These are phyloP conservation scores for Erythrolamprus reginae DNA, from an alignment of 2,113 vertebrate species.

Conservation along the genomic window DNA sequence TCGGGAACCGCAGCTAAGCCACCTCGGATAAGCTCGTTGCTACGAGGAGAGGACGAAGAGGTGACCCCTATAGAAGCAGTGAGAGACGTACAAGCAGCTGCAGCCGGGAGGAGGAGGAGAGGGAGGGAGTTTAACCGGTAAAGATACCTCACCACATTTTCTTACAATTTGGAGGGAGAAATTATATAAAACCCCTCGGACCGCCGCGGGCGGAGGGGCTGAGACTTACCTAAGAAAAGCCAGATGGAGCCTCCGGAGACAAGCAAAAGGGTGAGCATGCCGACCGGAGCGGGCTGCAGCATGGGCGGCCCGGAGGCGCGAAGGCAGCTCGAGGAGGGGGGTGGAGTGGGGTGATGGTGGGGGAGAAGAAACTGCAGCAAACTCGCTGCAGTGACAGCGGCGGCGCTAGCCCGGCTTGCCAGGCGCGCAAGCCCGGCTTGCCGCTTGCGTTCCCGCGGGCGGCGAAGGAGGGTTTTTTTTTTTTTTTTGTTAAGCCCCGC, in stretches of 20 bases:
- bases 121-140: not conserved
- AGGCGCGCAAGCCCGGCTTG: conserved; percentile 2
- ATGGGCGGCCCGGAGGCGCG: conserved; percentile 37
- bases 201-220: not conserved
- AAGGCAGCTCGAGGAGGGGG: not conserved
- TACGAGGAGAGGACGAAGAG: not conserved
- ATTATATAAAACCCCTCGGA: not conserved
- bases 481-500: conserved; percentile 14
- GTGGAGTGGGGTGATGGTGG: no score
- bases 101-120: not conserved
- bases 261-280: conserved; percentile 74
- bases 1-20: not conserved
- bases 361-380: conserved; percentile 27
- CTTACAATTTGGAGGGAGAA: not conserved
- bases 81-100: not conserved
- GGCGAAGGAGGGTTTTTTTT: conserved; percentile 25
- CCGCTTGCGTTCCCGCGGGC: not conserved
- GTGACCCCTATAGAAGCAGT: not conserved
- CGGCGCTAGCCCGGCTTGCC: not conserved
- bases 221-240: conserved; percentile 69
- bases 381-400: conserved; percentile 43
- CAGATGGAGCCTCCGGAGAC: conserved; percentile 70
- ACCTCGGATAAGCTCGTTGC: not conserved
- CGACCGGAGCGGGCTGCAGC: conserved; percentile 45
- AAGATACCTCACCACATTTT: not conserved